Percentiles rank a stretch among this genome's conserved stretches.
Evolutionary conservation across 2,113 vertebrate genomes (phyloP).

Genomic region (Craseonycteris thonglongyai): DNA sequence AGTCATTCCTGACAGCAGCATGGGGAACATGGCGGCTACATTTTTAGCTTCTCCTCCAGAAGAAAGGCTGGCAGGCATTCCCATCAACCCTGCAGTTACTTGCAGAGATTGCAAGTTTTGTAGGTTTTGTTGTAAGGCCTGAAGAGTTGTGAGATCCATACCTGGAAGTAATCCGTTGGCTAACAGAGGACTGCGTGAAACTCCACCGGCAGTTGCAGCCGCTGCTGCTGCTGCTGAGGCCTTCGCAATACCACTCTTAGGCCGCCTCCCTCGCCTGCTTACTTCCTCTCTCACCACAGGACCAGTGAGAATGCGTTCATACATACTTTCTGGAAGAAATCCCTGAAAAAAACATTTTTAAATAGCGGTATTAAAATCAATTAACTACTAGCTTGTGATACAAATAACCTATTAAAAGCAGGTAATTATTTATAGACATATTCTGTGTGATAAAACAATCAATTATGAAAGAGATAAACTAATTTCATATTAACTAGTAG

Average conservation of each 20-base stretch:
- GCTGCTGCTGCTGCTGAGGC: slow-evolving; percentile 75
- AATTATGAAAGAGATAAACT: neutral
- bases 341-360: slow-evolving; percentile 80
- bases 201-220: slow-evolving; percentile 68
- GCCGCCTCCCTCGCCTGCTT: slow-evolving; percentile 93
- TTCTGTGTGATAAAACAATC: neutral
- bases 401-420: neutral
- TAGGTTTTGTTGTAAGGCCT: slow-evolving; percentile 96
- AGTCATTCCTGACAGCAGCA: slow-evolving; percentile 96
- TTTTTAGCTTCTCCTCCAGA: slow-evolving; percentile 87
- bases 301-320: slow-evolving; percentile 95
- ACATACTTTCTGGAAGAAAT: slow-evolving; percentile 97
- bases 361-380: neutral
- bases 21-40: slow-evolving; percentile 95
- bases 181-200: slow-evolving; percentile 85
- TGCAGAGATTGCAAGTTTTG: slow-evolving; percentile 95
- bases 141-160: slow-evolving; percentile 92
- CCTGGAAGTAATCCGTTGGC: slow-evolving; percentile 90
- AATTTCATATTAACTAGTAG: neutral
- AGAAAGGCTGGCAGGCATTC: slow-evolving; percentile 87
- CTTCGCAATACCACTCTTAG: slow-evolving; percentile 92
- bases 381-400: neutral
- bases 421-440: neutral
- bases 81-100: slow-evolving; percentile 93
- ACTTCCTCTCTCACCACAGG: slow-evolving; percentile 98